Evolutionary conservation across 2,888 invertebrate species (phyloP).

Genomic region (Kuschelorhynchus macadamiae): DNA sequence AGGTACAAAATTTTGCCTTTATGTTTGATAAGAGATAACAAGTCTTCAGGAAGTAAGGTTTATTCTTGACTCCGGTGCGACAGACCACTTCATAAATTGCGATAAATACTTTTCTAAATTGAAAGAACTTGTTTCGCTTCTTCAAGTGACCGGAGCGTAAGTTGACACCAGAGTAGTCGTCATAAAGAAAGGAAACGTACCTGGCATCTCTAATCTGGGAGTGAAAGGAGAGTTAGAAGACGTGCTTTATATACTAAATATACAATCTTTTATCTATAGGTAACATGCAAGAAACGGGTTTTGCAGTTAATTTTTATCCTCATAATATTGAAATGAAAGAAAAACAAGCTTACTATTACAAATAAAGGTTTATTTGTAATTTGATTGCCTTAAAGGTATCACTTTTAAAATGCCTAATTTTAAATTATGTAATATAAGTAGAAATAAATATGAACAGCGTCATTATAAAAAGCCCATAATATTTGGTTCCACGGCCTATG

Average conservation of each 20-base stretch:
- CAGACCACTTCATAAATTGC: slow-evolving; percentile 6
- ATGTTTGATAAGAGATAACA: background rate
- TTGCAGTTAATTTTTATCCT: background rate
- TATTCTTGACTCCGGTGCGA: slow-evolving; percentile 4
- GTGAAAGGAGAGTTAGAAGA: slow-evolving; percentile 48
- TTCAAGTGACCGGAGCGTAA: background rate
- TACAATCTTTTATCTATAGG: slow-evolving; percentile 53
- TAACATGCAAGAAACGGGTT: background rate
- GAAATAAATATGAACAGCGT: background rate
- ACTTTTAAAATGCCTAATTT: slow-evolving; percentile 14
- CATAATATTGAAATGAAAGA: background rate
- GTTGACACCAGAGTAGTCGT: background rate
- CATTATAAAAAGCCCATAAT: too few species aligned
- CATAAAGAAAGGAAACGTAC: slow-evolving; percentile 57
- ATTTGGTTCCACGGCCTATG: too few species aligned
- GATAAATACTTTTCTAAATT: background rate
- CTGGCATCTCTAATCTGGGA: slow-evolving; percentile 55
- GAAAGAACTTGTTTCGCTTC: background rate
- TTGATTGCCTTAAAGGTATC: slow-evolving; percentile 5
- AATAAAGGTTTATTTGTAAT: background rate
- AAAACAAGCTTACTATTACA: background rate
- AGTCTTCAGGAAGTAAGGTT: background rate
- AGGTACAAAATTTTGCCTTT: background rate
- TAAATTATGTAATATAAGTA: background rate
- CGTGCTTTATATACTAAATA: slow-evolving; percentile 58